Conservation (phyloP, 2,113 vertebrate species). For the Antigone vipio region DNA sequence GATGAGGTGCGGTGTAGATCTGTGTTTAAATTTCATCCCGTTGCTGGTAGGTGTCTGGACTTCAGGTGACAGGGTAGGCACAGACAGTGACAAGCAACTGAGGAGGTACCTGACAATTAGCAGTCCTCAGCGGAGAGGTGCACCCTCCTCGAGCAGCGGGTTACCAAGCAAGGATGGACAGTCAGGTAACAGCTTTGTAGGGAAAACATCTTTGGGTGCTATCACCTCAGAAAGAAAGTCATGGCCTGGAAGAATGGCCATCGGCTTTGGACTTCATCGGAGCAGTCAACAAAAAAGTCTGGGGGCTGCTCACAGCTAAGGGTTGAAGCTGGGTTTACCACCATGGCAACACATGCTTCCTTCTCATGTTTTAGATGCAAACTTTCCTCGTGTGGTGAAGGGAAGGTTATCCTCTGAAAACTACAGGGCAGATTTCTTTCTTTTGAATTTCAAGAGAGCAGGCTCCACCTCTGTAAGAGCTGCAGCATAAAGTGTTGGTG, state of each 20-base stretch:
- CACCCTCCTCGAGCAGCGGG: background rate
- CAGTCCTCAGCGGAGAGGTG: background rate
- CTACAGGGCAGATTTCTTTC: background rate
- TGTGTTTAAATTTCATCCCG: background rate
- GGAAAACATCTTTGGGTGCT: background rate
- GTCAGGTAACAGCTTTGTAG: background rate
- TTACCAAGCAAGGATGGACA: background rate
- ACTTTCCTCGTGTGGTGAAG: background rate
- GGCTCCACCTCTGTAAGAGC: background rate
- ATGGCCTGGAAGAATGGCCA: background rate
- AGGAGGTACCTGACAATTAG: background rate
- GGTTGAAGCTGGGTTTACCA: background rate
- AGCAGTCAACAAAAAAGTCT: background rate
- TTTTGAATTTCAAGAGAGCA: background rate
- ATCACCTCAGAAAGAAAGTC: background rate
- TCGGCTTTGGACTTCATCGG: fast-evolving
- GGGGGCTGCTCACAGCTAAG: background rate
- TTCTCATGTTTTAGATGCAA: background rate
- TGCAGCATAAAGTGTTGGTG: background rate
- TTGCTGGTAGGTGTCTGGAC: background rate
- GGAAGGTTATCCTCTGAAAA: background rate
- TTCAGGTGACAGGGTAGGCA: background rate
- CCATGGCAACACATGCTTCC: background rate
- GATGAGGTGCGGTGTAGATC: background rate
- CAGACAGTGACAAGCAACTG: fast-evolving